Conservation (phyloP, 2,113 vertebrate species). For the Myotis davidii region DNA sequence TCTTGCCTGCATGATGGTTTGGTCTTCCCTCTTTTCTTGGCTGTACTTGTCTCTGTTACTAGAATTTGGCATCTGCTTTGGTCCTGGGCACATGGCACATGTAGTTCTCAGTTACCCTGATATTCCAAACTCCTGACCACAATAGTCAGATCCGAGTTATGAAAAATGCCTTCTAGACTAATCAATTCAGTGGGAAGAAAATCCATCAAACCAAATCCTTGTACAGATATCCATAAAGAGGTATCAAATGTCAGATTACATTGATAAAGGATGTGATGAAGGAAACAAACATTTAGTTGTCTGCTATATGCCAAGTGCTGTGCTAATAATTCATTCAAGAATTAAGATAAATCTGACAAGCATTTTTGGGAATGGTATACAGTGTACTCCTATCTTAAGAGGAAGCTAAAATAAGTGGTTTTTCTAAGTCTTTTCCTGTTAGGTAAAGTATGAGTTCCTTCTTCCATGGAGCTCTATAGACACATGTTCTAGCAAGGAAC, state of each 20-base stretch:
- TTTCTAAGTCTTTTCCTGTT: neutral
- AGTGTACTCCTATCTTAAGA: neutral
- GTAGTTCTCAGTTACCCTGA: neutral
- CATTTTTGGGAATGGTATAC: slow-evolving; percentile 27
- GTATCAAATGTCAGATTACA: neutral
- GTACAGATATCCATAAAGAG: neutral
- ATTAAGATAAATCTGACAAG: slow-evolving; percentile 11
- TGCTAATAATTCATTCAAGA: slow-evolving; percentile 30
- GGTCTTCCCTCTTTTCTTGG: neutral
- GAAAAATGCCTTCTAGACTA: neutral
- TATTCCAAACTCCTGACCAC: neutral
- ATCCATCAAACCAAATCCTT: slow-evolving; percentile 3
- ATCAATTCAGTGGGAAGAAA: slow-evolving; percentile 41
- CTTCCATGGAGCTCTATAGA: neutral
- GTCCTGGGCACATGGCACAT: neutral
- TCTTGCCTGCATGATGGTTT: neutral
- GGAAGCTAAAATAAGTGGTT: slow-evolving; percentile 1
- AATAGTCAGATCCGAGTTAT: slow-evolving; percentile 15
- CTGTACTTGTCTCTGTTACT: neutral
- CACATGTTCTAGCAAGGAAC: neutral
- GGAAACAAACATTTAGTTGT: neutral
- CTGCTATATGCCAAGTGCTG: neutral
- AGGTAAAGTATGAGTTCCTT: neutral
- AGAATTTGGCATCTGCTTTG: neutral
- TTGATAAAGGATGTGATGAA: slow-evolving; percentile 39